A percentile compares a stretch with the other conserved stretches of the same genome.
These are phyloP conservation scores for Deilephila porcellus DNA, from an alignment of 2,888 invertebrate genomes.

Conservation along the genomic window DNA sequence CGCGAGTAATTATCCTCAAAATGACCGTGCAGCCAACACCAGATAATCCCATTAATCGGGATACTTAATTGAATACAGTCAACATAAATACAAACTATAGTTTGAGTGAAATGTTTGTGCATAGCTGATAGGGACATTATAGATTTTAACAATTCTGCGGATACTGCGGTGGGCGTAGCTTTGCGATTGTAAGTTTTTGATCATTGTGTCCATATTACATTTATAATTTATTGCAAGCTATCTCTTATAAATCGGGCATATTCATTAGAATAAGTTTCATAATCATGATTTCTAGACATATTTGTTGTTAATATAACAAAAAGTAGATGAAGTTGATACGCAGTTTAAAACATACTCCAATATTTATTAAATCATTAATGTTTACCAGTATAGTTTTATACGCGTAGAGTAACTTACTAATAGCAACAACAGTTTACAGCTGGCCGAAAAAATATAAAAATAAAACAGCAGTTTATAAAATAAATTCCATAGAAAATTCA, in stretches of 20 bases:
- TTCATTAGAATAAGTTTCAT: too few relatives aligned
- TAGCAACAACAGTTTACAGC: too few relatives aligned
- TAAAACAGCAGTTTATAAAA: neutral
- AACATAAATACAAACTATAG: conserved; percentile 36
- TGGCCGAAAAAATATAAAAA: neutral
- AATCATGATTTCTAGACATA: too few relatives aligned
- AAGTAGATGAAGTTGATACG: too few relatives aligned
- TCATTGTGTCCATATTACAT: neutral
- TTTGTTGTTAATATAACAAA: too few relatives aligned
- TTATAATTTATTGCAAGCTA: too few relatives aligned
- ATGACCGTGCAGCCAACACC: conserved; percentile 45
- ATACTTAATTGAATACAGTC: conserved; percentile 42
- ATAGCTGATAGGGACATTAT: neutral
- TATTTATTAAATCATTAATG: too few relatives aligned
- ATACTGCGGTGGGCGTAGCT: neutral
- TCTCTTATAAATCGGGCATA: too few relatives aligned
- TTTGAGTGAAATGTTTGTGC: conserved; percentile 30
- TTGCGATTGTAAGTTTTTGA: neutral
- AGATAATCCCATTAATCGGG: conserved; percentile 51
- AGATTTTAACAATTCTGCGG: neutral
- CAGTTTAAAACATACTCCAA: too few relatives aligned
- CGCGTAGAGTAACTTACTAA: too few relatives aligned
- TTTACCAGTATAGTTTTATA: too few relatives aligned
- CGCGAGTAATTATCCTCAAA: conserved; percentile 53
- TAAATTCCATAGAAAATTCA: neutral